Evolutionary conservation across 2,888 invertebrate genomes (phyloP), one percentile per base, ranked within the genome.

Genomic region (Tipula confusa): DNA sequence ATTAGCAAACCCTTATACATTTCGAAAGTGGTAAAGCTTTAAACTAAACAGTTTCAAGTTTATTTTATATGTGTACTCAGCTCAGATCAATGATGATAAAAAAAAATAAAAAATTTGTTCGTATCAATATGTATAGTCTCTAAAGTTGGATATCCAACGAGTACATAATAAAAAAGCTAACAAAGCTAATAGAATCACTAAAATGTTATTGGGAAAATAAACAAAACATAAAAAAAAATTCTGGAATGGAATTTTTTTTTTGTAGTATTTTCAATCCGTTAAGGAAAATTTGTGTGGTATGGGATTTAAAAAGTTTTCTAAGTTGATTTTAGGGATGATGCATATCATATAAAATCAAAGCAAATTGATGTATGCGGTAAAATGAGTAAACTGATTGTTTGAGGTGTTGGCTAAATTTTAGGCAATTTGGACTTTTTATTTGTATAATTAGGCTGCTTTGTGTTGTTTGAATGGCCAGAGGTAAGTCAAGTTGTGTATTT

Each of bases 141-240:
- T 7, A 64, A 64, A 64, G 64, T 64, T 64, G 64, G 64, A 64
- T 64, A 64, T 64, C 18, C 64, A 24, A 18, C 24, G 9, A 64
- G 64, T 64, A 64, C 64, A 64, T 24, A 64, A 15, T 9, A 64
- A 64, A n/a, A 64, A 64, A 64, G 64, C 64, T 64, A 64, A 64
- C 64, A 64, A 64, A 64, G 64, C 64, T 64, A 64, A 64, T 64
- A 64, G 64, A 64, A 64, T 64, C 64, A 64, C 64, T 64, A 64
- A 64, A 64, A 64, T 64, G 64, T 64, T 64, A 64, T 64, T 64
- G 64, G 24, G 18, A 64, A 64, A 24, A 64, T 24, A 64, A 6
- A 64, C 64, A 64, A 64, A 24, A 24, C n/a, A n/a, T n/a, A 24
- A 9, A 64, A 43, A 43, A 38, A n/a, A 33, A 33, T 33, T 5